These are phyloP conservation scores for Myrmophylax atrothorax DNA, from an alignment of 2,113 vertebrate species.

Conservation along the genomic window DNA sequence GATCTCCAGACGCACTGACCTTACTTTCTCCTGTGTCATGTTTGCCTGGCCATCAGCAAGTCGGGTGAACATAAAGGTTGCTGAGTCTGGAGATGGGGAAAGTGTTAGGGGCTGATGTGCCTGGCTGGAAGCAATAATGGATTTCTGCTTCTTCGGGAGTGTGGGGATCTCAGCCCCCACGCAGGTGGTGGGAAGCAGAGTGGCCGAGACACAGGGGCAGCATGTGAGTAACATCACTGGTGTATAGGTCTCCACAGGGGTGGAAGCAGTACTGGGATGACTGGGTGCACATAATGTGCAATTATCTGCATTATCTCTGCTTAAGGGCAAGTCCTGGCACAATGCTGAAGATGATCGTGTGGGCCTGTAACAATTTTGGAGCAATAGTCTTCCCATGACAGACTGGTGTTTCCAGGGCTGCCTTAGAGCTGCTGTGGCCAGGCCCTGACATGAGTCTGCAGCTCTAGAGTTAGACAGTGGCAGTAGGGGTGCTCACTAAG, in stretches of 20 bases:
- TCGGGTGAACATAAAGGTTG: accelerated
- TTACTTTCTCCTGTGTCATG: accelerated
- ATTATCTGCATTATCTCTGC: neutral
- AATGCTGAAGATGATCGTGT: accelerated
- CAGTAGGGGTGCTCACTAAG: neutral
- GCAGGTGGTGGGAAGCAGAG: neutral
- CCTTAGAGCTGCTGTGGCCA: neutral
- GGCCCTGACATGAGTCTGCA: neutral
- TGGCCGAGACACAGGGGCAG: neutral
- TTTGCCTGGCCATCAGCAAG: neutral
- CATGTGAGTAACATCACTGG: neutral
- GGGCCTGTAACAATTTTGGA: neutral
- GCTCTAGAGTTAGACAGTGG: neutral
- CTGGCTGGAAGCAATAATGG: neutral
- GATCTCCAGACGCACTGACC: neutral
- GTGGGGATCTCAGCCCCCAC: neutral
- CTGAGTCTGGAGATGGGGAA: neutral
- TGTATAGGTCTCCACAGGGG: neutral
- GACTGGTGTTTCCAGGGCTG: neutral
- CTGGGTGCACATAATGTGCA: neutral
- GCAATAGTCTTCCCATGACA: accelerated
- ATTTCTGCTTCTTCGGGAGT: neutral
- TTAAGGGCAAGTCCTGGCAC: neutral
- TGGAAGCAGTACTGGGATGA: neutral
- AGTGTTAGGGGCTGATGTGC: neutral